Base-by-base conservation (phyloP, 1,140 invertebrate genomes). In the Diplogasteroides magnus region DNA sequence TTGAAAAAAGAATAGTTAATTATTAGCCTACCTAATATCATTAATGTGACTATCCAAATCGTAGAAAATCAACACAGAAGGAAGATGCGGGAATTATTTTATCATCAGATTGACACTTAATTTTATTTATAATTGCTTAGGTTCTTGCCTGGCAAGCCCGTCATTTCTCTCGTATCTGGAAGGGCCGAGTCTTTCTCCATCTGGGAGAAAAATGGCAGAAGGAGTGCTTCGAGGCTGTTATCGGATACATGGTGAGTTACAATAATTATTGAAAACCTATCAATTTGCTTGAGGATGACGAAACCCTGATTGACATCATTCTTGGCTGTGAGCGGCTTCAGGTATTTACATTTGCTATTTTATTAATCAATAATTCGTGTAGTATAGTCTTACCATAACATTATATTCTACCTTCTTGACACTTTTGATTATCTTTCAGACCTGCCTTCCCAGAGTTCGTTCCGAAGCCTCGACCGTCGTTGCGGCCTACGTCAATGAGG, bases 81-180 rank as follows among this genome's bases (percentile, higher is more conserved):
- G n/a, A n/a, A n/a, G n/a, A n/a, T n/a, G n/a, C n/a, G n/a, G n/a
- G n/a, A n/a, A n/a, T n/a, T n/a, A n/a, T n/a, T n/a, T n/a, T n/a
- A n/a, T n/a, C n/a, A n/a, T n/a, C n/a, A n/a, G n/a, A n/a, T n/a
- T n/a, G n/a, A n/a, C n/a, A n/a, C n/a, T n/a, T n/a, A n/a, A n/a
- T n/a, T n/a, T n/a, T n/a, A n/a, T n/a, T n/a, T n/a, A n/a, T n/a
- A n/a, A n/a, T n/a, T n/a, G n/a, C n/a, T n/a, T n/a, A n/a, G n/a
- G n/a, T 48, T 14, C 32, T 80, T 31, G 31, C 31, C 27, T 80
- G 78, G 78, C 78, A 80, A 71, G 72, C 81, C 11, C 64, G 60
- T 28, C 73, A 80, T 70, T 80, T 80, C 62, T 61, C 77, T 29
- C 74, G 80, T 6, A 82, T 80, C 31, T 80, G 78, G 78, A 80